Base-by-base conservation (phyloP, 2,797 vertebrate genomes). In the Neomorphus geoffroyi region DNA sequence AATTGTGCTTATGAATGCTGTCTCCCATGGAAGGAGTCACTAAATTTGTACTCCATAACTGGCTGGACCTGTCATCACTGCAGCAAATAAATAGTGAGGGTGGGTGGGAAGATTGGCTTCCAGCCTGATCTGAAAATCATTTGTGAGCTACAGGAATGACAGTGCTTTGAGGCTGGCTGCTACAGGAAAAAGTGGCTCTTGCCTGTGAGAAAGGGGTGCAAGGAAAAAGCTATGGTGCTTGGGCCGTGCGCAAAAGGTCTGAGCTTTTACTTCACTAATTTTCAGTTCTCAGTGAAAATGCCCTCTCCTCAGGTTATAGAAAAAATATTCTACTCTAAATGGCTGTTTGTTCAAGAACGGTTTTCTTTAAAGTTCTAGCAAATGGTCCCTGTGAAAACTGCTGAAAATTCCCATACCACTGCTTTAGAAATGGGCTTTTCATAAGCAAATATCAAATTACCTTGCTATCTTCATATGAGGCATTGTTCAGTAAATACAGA, bases 401-500 rank as follows among this genome's bases (percentile, higher is more conserved):
- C 82, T 90, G 83, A 62, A 92, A 90, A 92, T 85, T 77, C 80
- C 79, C n/a, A 67, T 18, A 62, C 28, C 41, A 9, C 32, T 23
- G 60, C 80, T 82, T 90, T 79, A 85, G 69, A 91, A 94, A 86
- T 18, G 33, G 62, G 43, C 54, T 92, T 88, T 95, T 89, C 81
- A 74, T 86, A 95, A 93, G 89, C 66, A 96, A 94, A 92, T 80
- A 93, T 28, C 88, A 79, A 75, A 87, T 94, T 81, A 79, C 74
- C 69, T 79, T 74, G n/a, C 71, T 94, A 74, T 92, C 83, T 93
- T 92, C 80, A 51, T 82, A 82, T 32, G 13, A 67, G 41, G 45
- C 66, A 85, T 84, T 95, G 56, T 90, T 94, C 94, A 64, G 45
- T 80, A 93, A 96, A 89, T 89, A 95, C 94, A 86, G 27, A 93